These are phyloP conservation scores for Lepidochitona cinerea DNA, from an alignment of 2,888 invertebrate species.

Conservation along the genomic window DNA sequence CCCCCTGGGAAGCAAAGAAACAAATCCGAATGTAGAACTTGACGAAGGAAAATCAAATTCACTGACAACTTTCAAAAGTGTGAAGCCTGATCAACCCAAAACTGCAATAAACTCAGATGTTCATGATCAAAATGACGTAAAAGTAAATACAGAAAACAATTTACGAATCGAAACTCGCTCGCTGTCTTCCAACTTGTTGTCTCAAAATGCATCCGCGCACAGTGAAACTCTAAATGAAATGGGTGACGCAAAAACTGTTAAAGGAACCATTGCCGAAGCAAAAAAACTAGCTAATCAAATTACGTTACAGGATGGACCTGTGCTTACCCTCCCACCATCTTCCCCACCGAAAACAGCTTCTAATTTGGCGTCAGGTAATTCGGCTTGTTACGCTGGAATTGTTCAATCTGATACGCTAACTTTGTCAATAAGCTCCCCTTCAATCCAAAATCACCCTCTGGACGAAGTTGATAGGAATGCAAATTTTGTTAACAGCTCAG, in stretches of 20 bases:
- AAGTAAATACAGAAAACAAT: neutral
- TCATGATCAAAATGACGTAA: neutral
- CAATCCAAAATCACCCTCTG: neutral
- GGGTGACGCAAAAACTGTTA: neutral
- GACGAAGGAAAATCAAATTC: too few relatives aligned
- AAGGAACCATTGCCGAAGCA: neutral
- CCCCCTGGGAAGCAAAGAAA: neutral
- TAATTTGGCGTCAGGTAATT: neutral
- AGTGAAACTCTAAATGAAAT: too few relatives aligned
- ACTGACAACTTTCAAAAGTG: too few relatives aligned
- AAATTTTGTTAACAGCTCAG: neutral
- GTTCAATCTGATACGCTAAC: neutral
- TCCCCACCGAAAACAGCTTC: neutral
- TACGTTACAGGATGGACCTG: neutral
- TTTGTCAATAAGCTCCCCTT: neutral
- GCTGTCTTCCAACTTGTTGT: neutral
- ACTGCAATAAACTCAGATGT: neutral
- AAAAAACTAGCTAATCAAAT: neutral
- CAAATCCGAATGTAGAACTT: too few relatives aligned
- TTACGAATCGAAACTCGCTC: too few relatives aligned
- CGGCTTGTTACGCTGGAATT: neutral
- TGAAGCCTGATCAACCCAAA: neutral
- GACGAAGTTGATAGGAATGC: neutral
- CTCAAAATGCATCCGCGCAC: neutral
- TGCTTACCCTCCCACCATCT: neutral